These are phyloP conservation scores for Trichonephila clavata DNA, from an alignment of 1,140 invertebrate genomes.

Conservation along the genomic window DNA sequence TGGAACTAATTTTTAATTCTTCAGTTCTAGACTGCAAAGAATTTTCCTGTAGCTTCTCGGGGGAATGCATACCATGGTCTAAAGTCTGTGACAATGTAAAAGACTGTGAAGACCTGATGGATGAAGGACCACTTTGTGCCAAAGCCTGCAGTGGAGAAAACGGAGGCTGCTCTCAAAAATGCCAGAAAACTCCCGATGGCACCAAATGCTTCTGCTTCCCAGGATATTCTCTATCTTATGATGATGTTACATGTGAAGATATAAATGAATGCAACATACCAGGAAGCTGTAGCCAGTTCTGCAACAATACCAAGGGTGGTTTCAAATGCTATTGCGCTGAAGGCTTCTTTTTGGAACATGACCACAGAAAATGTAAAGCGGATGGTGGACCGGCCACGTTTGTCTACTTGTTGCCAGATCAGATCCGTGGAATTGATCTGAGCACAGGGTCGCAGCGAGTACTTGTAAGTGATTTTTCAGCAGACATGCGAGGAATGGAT, in stretches of 20 bases:
- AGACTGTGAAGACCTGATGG: slow-evolving; percentile 77
- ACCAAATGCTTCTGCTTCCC: slow-evolving; percentile 86
- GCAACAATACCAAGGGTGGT: slow-evolving; percentile 93
- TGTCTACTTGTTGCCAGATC: slow-evolving; percentile 73
- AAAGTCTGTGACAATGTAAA: slow-evolving; percentile 74
- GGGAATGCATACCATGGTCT: slow-evolving; percentile 84
- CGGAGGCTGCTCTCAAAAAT: slow-evolving; percentile 96
- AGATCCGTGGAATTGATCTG: slow-evolving; percentile 71
- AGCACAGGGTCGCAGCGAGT: slow-evolving; percentile 32
- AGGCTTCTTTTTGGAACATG: slow-evolving; percentile 92
- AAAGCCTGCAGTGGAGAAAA: slow-evolving; percentile 94
- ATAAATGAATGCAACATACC: slow-evolving; percentile 92
- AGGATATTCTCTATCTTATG: slow-evolving; percentile 86
- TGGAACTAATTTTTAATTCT: neutral
- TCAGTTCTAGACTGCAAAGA: slow-evolving; percentile 68
- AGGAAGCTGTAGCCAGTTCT: slow-evolving; percentile 94
- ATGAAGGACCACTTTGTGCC: slow-evolving; percentile 67
- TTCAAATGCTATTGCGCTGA: slow-evolving; percentile 95
- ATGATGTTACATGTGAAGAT: slow-evolving; percentile 89
- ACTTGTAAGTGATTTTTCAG: neutral
- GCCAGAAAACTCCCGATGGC: slow-evolving; percentile 91
- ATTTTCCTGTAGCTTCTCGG: slow-evolving; percentile 85
- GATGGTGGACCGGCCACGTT: slow-evolving; percentile 74
- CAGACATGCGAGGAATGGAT: slow-evolving; percentile 75
- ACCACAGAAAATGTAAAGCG: slow-evolving; percentile 90